A percentile compares a stretch with the other conserved stretches of the same genome.
Evolutionary conservation across 1,140 invertebrate genomes (phyloP).

Genomic region (Ceratina calcarata): DNA sequence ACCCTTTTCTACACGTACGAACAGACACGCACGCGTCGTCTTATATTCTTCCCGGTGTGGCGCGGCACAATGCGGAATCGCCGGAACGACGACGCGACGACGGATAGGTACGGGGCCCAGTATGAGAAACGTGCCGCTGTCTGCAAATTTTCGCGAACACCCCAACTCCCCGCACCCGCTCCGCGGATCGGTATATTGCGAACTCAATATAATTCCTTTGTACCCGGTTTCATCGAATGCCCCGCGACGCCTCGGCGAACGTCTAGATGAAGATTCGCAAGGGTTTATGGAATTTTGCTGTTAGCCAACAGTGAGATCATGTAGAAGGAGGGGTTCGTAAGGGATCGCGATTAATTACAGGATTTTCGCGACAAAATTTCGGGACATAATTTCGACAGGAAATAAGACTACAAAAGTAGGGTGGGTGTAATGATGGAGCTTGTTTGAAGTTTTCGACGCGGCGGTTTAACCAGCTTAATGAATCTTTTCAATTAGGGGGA

Average conservation of each 20-base stretch:
- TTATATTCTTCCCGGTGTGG: constrained; percentile 54
- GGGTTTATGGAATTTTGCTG: neutral
- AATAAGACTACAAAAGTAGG: neutral
- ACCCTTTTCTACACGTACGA: constrained; percentile 71
- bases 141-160: constrained; percentile 33
- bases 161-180: constrained; percentile 15
- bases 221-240: constrained; percentile 1
- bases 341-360: too few species aligned
- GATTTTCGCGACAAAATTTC: neutral
- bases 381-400: neutral
- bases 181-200: constrained; percentile 37
- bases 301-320: neutral
- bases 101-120: constrained; percentile 1
- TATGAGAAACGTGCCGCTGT: constrained; percentile 31
- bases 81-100: constrained; percentile 33
- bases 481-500: constrained; percentile 35
- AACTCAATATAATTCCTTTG: constrained; percentile 69
- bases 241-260: neutral
- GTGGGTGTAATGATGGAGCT: too few species aligned
- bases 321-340: neutral
- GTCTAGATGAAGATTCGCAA: neutral
- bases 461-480: constrained; percentile 11
- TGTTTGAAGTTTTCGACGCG: neutral
- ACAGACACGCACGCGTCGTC: constrained; percentile 45
- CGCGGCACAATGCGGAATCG: constrained; percentile 46